Evolutionary conservation across 2,797 vertebrate species (phyloP).

Genomic region (Pogoniulus pusillus): DNA sequence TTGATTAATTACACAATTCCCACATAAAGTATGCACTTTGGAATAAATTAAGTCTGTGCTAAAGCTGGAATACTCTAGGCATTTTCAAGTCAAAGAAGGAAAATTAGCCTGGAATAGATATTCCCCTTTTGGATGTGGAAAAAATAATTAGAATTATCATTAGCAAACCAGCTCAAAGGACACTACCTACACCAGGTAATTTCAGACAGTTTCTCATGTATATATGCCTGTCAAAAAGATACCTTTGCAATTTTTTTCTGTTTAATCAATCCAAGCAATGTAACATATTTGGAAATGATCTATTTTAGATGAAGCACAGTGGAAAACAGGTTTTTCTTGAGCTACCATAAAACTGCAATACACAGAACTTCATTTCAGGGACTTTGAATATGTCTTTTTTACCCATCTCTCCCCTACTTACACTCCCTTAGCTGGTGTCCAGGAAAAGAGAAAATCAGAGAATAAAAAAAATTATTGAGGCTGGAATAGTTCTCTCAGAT

Average conservation of each 20-base stretch:
- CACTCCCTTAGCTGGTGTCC: not conserved
- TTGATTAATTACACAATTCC: constrained; percentile 23
- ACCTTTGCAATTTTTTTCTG: constrained; percentile 32
- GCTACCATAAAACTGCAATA: not conserved
- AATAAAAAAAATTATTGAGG: too few relatives aligned
- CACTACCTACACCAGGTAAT: not conserved
- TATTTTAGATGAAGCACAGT: not conserved
- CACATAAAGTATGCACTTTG: constrained; percentile 5
- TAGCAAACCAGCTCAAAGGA: not conserved
- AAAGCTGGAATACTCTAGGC: not conserved
- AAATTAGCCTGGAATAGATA: constrained; percentile 16
- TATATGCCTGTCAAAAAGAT: not conserved
- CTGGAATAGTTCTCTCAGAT: too few relatives aligned
- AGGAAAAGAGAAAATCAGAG: not conserved
- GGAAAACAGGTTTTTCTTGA: constrained; percentile 3
- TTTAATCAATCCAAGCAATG: constrained; percentile 32
- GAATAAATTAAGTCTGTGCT: constrained; percentile 25
- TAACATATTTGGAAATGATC: constrained; percentile 13
- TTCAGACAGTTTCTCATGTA: not conserved
- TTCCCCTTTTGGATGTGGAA: constrained; percentile 1
- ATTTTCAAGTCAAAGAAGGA: not conserved
- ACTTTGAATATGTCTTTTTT: not conserved
- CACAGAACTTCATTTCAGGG: not conserved
- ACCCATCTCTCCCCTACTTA: not conserved
- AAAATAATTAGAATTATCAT: constrained; percentile 39